Percentiles rank a stretch among this genome's conserved stretches.
Evolutionary conservation across 2,113 vertebrate genomes (phyloP).

Genomic region (Hassar affinis): DNA sequence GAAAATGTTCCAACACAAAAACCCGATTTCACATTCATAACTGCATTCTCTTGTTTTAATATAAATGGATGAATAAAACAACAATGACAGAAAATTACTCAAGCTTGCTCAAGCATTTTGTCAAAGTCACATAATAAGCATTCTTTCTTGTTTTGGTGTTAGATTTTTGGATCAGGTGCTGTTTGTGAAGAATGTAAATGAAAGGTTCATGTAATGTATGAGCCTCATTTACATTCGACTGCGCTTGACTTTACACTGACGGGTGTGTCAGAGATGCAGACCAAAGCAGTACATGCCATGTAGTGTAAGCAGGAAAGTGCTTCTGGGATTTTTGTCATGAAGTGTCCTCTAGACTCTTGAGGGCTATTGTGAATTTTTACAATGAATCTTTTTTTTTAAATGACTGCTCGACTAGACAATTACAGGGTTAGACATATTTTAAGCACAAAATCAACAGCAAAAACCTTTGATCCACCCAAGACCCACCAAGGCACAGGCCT

Average conservation of each 20-base stretch:
- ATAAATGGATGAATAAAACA: too few relatives aligned
- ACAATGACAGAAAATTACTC: too few relatives aligned
- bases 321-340: neutral
- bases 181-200: neutral
- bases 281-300: neutral
- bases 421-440: neutral
- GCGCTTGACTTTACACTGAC: neutral
- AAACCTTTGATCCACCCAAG: neutral
- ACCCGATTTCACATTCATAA: neutral
- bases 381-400: conserved; percentile 29
- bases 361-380: conserved; percentile 24
- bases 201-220: neutral
- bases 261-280: neutral
- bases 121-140: neutral
- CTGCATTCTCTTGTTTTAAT: neutral
- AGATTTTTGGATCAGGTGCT: neutral
- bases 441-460: conserved; percentile 26
- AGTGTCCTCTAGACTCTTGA: neutral
- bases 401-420: conserved; percentile 12
- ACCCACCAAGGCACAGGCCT: too few relatives aligned
- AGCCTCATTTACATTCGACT: neutral
- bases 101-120: neutral
- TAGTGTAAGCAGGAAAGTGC: neutral
- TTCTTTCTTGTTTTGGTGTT: neutral
- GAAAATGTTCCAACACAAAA: neutral